A percentile compares a stretch with the other conserved stretches of the same genome.
These are phyloP conservation scores for Poicephalus gulielmi DNA, from an alignment of 2,113 vertebrate genomes.

Conservation along the genomic window DNA sequence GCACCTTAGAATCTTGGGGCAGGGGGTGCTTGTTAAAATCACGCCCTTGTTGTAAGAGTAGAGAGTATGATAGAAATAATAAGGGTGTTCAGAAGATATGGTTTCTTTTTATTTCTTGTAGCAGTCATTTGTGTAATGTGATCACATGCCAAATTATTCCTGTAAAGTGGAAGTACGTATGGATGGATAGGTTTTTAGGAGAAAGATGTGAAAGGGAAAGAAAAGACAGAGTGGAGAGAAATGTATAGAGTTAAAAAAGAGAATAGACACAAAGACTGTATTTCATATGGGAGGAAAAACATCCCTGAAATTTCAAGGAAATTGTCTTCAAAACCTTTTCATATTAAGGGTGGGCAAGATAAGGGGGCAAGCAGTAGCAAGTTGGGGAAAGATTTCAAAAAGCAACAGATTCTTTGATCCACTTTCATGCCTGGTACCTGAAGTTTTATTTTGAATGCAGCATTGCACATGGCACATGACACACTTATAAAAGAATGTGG, in stretches of 20 bases:
- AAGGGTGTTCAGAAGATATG: not conserved
- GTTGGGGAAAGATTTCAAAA: not conserved
- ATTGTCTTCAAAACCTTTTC: not conserved
- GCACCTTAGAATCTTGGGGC: not conserved
- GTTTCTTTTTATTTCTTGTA: not conserved
- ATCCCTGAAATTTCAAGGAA: not conserved
- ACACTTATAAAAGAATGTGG: not conserved
- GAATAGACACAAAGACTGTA: not conserved
- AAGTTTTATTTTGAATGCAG: not conserved
- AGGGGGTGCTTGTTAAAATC: not conserved
- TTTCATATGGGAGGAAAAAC: not conserved
- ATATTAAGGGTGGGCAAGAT: not conserved
- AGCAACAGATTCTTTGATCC: not conserved
- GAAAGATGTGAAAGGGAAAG: not conserved
- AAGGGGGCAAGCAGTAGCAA: not conserved
- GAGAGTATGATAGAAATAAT: not conserved
- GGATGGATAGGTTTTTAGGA: not conserved
- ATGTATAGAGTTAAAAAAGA: not conserved
- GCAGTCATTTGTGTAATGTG: rapidly evolving
- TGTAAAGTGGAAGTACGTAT: not conserved
- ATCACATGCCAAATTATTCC: no score
- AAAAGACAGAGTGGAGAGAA: not conserved
- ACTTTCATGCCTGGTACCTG: not conserved
- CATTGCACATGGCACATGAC: not conserved
- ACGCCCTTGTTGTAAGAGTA: not conserved